Percentiles rank a stretch among this genome's conserved stretches.
These are phyloP conservation scores for Gila robusta DNA, from an alignment of 2,797 vertebrate species.

Conservation along the genomic window DNA sequence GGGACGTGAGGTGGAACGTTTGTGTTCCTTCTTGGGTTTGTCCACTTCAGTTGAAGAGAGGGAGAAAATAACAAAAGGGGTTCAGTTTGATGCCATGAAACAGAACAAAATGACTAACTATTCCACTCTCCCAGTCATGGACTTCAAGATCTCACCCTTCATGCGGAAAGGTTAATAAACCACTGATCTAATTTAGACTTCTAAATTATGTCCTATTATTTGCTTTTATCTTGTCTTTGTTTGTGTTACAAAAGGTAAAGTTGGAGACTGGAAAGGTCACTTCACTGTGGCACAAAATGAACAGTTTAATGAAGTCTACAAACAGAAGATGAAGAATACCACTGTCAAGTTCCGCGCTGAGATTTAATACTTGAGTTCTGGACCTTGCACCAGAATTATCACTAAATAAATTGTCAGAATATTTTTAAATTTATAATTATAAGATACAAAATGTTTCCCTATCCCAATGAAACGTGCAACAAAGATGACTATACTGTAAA, in stretches of 20 bases:
- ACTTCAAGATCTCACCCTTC: slow-evolving; percentile 83
- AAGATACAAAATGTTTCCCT: not conserved
- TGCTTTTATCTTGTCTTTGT: slow-evolving; percentile 11
- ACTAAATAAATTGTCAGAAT: slow-evolving; percentile 52
- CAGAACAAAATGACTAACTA: slow-evolving; percentile 84
- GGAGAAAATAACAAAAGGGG: slow-evolving; percentile 68
- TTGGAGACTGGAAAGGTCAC: slow-evolving; percentile 78
- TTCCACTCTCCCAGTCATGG: slow-evolving; percentile 70
- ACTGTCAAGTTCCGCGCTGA: slow-evolving; percentile 21
- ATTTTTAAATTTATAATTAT: slow-evolving; percentile 43
- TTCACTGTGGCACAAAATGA: slow-evolving; percentile 67
- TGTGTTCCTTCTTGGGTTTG: slow-evolving; percentile 80
- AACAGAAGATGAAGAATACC: slow-evolving; percentile 51
- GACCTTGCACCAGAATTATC: not conserved
- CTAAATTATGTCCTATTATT: not conserved
- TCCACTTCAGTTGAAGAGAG: slow-evolving; percentile 71
- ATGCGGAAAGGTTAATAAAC: slow-evolving; percentile 87
- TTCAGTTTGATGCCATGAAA: slow-evolving; percentile 84
- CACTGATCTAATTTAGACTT: not conserved
- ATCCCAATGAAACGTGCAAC: not conserved
- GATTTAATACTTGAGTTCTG: slow-evolving; percentile 3
- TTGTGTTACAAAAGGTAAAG: slow-evolving; percentile 68
- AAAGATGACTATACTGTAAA: not conserved
- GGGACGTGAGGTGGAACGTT: slow-evolving; percentile 77
- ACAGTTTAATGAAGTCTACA: slow-evolving; percentile 58